Base-by-base conservation (phyloP, 1,140 invertebrate species). In the Anagrus nilaparvatae region DNA sequence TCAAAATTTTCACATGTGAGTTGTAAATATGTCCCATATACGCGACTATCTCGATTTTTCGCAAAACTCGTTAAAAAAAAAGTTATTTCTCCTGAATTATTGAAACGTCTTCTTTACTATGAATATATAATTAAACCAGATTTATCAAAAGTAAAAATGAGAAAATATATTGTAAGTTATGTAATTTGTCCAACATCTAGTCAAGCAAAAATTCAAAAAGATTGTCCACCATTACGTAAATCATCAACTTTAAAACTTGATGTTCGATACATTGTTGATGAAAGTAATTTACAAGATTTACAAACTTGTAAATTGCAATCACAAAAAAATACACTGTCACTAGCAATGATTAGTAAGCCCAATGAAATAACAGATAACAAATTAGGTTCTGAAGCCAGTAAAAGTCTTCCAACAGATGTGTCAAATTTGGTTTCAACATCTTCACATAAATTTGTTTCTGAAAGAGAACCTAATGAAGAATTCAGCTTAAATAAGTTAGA, bases 31-130 rank as follows among this genome's bases (percentile, higher is more conserved):
- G 68, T 61, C 35, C 65, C 65, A 20, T 67, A 62, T 36, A 53
- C 58, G 48, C 76, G 77, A 30, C 71, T 88, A 18, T 84, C 82
- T 16, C 79, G 77, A 53, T 80, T 78, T 54, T 85, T 85, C 55
- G 77, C 77, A 24, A 74, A 75, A 52, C 72, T 85, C 32, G 79
- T 87, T 7, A 77, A 77, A 54, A 74, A 76, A 53, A 80, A 79
- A 53, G 61, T 81, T 4, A 77, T 89, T 42, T 77, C 76, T 5
- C 65, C 76, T 34, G 73, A 76, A 54, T 72, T 87, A 53, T 66
- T 87, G 24, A 82, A 84, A 61, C 73, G 77, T 58, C 65, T 88
- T 28, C 66, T 87, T 19, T 82, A 82, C 60, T 62, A 74, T 5
- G 73, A 80, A 60, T 75, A 75, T 46, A 60, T 71, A 23, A 51